Base-by-base conservation (phyloP, 2,797 vertebrate species). In the Paratrypauchen microcephalus region DNA sequence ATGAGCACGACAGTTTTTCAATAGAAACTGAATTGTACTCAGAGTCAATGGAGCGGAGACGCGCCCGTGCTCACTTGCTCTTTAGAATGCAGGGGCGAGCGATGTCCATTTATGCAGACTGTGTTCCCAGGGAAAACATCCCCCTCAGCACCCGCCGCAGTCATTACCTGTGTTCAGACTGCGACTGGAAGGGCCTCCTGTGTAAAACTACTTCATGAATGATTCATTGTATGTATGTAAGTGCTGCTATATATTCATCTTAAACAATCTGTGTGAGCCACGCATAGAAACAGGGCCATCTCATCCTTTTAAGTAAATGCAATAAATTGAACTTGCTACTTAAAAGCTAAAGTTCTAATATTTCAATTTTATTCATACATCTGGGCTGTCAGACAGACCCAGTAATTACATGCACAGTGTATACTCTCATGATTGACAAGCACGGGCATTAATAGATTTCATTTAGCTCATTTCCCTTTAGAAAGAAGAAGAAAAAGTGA, bases 361-460 rank as follows among this genome's bases (percentile, higher is more conserved):
- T 58, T 21, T 39, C 32, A 41, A 24, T 63, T 63, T 41, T 63
- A 23, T 26, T 41, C 61, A 63, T 41, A 24, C 61, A 63, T 64
- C 41, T 64, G 61, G n/a, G 36, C 39, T 63, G 62, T 64, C 62
- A 64, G 39, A 28, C 21, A 47, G 26, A 13, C 21, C 8, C 6
- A 19, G 21, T 48, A 24, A 64, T 63, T 48, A 47, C 47, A 64
- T 26, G 23, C 16, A 26, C 41, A 16, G 23, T 47, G 23, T 47
- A 26, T 48, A 16, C 62, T 24, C 41, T 18, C 11, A 47, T 64
- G 62, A 64, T 28, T 48, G 62, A 64, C 41, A 28, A 19, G 12
- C 6, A 9, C 15, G 18, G 21, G 26, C 62, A 47, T 64, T 26
- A 64, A 48, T 64, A 24, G 39, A 26, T 64, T 48, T 64, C 16